Evolutionary conservation across 2,888 invertebrate species (phyloP).

Genomic region (Miltochrista miniata): DNA sequence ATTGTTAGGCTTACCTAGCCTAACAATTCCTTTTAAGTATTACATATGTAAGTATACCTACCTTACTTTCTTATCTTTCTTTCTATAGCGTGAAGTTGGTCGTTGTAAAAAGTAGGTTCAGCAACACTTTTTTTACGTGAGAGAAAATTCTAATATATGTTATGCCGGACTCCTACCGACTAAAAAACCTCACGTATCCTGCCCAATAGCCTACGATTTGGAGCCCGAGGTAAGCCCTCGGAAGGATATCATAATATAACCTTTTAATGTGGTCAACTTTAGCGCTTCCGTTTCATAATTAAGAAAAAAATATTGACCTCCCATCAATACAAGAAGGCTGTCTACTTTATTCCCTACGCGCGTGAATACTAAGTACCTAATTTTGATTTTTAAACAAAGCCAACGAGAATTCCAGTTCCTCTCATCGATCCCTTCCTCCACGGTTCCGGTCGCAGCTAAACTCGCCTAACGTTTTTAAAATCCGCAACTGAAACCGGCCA

Average conservation of each 20-base stretch:
- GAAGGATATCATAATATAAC: no score
- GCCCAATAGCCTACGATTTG: no score
- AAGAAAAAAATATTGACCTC: slow-evolving; percentile 25
- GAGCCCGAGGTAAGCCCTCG: no score
- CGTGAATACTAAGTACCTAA: slow-evolving; percentile 78
- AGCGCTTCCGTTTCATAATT: slow-evolving; percentile 10
- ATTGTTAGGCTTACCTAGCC: no score
- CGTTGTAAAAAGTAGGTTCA: no score
- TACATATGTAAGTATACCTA: no score
- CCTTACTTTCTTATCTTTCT: no score
- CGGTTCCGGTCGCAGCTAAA: slow-evolving; percentile 76
- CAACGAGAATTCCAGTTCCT: slow-evolving; percentile 66
- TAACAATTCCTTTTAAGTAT: no score
- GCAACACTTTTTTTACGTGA: no score
- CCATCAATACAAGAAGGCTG: slow-evolving; percentile 40
- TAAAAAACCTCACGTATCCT: background rate
- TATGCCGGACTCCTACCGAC: no score
- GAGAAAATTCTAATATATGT: no score
- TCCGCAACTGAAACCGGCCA: slow-evolving; percentile 69
- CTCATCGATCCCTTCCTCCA: slow-evolving; percentile 75
- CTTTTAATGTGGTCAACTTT: slow-evolving; percentile 9
- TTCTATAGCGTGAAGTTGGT: background rate
- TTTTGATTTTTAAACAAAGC: slow-evolving; percentile 79
- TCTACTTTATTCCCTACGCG: slow-evolving; percentile 45
- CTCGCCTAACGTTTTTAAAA: slow-evolving; percentile 74